A percentile compares a stretch with the other conserved stretches of the same genome.
Conservation (phyloP, 2,113 vertebrate species). For the Gila orcuttii region DNA sequence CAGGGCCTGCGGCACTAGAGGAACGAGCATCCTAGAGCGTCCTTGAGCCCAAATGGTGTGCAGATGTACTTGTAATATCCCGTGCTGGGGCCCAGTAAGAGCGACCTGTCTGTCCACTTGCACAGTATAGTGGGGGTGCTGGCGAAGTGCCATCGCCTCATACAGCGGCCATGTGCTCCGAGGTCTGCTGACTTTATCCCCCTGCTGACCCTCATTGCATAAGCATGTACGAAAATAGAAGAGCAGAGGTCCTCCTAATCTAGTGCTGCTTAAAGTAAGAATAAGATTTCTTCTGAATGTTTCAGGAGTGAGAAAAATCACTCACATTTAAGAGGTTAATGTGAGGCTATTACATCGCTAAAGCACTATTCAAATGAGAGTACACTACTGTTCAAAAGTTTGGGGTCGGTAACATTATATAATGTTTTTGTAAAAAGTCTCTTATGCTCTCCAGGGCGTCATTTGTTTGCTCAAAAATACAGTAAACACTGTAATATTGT, state of each 20-base stretch:
- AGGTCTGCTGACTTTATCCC: constrained; percentile 53
- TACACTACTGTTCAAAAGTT: neutral
- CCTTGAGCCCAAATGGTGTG: constrained; percentile 35
- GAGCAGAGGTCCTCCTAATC: constrained; percentile 48
- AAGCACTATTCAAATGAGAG: neutral
- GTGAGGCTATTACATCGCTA: neutral
- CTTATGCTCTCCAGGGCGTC: neutral
- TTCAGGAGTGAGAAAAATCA: neutral
- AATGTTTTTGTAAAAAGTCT: neutral
- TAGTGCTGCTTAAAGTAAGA: neutral
- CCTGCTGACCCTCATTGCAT: constrained; percentile 50
- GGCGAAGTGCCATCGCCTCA: constrained; percentile 47
- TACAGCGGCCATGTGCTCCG: constrained; percentile 55
- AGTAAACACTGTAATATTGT: neutral
- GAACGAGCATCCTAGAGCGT: constrained; percentile 16
- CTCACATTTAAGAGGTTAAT: neutral
- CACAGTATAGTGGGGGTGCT: constrained; percentile 25
- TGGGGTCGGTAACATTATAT: neutral
- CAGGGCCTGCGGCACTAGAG: constrained; percentile 17
- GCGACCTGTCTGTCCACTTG: constrained; percentile 33
- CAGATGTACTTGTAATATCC: constrained; percentile 49
- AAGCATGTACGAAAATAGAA: constrained; percentile 53
- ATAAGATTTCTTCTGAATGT: neutral
- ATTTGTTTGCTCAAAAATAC: neutral
- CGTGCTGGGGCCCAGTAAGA: constrained; percentile 37